Percentiles rank a stretch among this genome's conserved stretches.
These are phyloP conservation scores for Sebastes steindachneri DNA, from an alignment of 2,797 vertebrate genomes.

Conservation along the genomic window DNA sequence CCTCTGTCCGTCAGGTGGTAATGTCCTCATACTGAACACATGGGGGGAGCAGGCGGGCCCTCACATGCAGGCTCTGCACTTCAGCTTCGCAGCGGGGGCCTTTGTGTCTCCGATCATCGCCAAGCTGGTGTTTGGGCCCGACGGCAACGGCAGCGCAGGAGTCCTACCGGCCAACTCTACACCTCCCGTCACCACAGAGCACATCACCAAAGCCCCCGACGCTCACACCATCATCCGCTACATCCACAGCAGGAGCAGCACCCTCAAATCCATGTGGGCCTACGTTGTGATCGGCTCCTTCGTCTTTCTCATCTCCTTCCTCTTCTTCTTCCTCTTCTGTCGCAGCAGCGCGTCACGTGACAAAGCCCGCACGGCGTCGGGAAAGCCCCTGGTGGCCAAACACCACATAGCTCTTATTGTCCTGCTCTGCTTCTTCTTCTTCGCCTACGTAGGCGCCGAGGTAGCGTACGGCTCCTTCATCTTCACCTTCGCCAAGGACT, in stretches of 20 bases:
- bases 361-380: slow-evolving; percentile 52
- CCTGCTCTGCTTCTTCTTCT: slow-evolving; percentile 91
- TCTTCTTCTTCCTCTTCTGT: slow-evolving; percentile 85
- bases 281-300: slow-evolving; percentile 89
- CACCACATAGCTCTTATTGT: slow-evolving; percentile 85
- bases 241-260: slow-evolving; percentile 16
- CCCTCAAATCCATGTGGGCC: slow-evolving; percentile 85
- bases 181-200: neutral
- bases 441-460: slow-evolving; percentile 93
- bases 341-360: slow-evolving; percentile 59
- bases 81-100: slow-evolving; percentile 93
- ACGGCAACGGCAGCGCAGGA: neutral
- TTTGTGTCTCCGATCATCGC: slow-evolving; percentile 91
- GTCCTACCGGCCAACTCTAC: neutral
- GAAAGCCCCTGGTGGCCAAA: slow-evolving; percentile 77
- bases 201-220: neutral
- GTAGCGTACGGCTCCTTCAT: slow-evolving; percentile 92
- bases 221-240: neutral
- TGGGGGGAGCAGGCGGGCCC: slow-evolving; percentile 90
- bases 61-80: slow-evolving; percentile 96
- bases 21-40: slow-evolving; percentile 88
- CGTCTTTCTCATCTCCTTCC: slow-evolving; percentile 80
- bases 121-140: slow-evolving; percentile 83
- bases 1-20: slow-evolving; percentile 83
- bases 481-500: slow-evolving; percentile 87